phyloP scores from a whole-genome alignment of 1,140 invertebrate species.

The Drosophila parabipectinata region DNA sequence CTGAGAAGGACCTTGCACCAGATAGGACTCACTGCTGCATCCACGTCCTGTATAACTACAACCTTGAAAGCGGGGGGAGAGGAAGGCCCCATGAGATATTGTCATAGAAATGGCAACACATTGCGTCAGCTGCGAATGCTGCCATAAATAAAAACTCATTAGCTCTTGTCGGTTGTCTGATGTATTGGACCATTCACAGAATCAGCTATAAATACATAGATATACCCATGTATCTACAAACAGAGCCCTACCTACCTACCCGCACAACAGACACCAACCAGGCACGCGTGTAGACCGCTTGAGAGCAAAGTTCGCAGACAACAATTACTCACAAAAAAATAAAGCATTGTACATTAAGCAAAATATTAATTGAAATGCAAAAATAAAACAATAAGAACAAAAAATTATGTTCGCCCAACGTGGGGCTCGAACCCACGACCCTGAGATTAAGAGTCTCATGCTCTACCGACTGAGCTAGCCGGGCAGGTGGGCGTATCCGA shows the following conservation, averaged over 20 bases:
- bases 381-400: neutral
- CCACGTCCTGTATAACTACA: slow-evolving; percentile 27
- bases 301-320: slow-evolving; percentile 13
- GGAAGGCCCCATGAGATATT: slow-evolving; percentile 35
- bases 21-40: slow-evolving; percentile 15
- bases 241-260: neutral
- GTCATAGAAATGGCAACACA: slow-evolving; percentile 59
- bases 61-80: slow-evolving; percentile 46
- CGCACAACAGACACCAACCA: neutral
- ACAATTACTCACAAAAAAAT: slow-evolving; percentile 9
- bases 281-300: neutral
- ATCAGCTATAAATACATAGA: slow-evolving; percentile 22
- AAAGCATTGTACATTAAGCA: neutral
- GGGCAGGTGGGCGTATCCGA: slow-evolving; percentile 84
- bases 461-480: slow-evolving; percentile 96
- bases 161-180: slow-evolving; percentile 29
- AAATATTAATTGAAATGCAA: neutral
- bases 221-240: neutral
- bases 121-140: slow-evolving; percentile 55
- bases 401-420: slow-evolving; percentile 88
- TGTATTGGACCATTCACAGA: slow-evolving; percentile 6
- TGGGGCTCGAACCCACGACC: slow-evolving; percentile 96
- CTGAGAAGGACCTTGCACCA: slow-evolving; percentile 27
- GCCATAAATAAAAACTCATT: slow-evolving; percentile 70
- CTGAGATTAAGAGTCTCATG: slow-evolving; percentile 96